Evolutionary conservation across 1,140 invertebrate species (phyloP).

Genomic region (Cecropterus lyciades): DNA sequence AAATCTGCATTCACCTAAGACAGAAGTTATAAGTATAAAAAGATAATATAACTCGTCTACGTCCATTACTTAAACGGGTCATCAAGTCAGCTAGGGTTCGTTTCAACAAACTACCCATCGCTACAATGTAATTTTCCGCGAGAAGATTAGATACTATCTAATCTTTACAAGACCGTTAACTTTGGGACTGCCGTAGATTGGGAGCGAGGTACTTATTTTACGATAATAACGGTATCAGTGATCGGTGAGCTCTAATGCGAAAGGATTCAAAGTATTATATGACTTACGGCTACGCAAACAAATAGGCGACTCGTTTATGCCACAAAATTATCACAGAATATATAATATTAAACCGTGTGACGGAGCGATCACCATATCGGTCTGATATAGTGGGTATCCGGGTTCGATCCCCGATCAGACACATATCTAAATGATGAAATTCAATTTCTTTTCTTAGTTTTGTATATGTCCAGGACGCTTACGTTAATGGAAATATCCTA

Average conservation of each 20-base stretch:
- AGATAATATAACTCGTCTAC: background rate
- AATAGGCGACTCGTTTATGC: background rate
- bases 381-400: too few species aligned
- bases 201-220: conserved; percentile 6
- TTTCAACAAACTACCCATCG: conserved; percentile 30
- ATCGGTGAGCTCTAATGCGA: conserved; percentile 7
- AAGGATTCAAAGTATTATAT: background rate
- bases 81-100: conserved; percentile 16
- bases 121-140: conserved; percentile 29
- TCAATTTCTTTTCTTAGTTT: too few species aligned
- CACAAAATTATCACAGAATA: background rate
- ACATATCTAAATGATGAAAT: too few species aligned
- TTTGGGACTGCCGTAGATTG: conserved; percentile 20
- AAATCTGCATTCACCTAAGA: background rate
- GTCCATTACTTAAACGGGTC: conserved; percentile 8
- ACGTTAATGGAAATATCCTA: too few species aligned
- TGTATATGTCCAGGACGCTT: too few species aligned
- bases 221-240: conserved; percentile 19
- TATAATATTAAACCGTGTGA: background rate
- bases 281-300: background rate
- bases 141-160: conserved; percentile 28
- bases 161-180: conserved; percentile 31
- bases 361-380: too few species aligned
- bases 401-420: too few species aligned
- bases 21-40: conserved; percentile 3